A percentile compares a stretch with the other conserved stretches of the same genome.
Conservation (phyloP, 2,113 vertebrate genomes). For the Rutilus rutilus region DNA sequence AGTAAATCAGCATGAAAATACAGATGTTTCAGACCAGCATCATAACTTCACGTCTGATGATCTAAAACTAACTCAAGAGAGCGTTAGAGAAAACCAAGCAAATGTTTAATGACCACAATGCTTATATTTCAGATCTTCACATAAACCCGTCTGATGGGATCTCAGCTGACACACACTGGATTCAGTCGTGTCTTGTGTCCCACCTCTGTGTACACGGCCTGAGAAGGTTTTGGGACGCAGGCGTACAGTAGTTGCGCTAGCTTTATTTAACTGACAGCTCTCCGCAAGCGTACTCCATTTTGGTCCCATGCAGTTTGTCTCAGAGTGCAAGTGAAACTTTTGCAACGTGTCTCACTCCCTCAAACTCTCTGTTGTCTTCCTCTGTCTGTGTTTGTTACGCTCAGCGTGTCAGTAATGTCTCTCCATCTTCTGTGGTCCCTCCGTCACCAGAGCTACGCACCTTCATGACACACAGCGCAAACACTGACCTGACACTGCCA, state of each 20-base stretch:
- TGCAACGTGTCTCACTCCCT: background rate
- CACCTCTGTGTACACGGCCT: background rate
- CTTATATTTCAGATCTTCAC: background rate
- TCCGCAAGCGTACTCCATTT: background rate
- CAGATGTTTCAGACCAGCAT: background rate
- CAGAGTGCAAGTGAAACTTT: conserved; percentile 5
- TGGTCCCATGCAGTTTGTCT: background rate
- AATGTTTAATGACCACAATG: background rate
- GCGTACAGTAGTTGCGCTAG: background rate
- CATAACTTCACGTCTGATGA: background rate
- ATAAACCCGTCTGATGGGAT: background rate
- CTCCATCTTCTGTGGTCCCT: conserved; percentile 18
- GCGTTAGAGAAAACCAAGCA: background rate
- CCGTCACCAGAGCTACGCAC: background rate
- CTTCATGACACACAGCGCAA: conserved; percentile 6
- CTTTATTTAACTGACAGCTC: conserved; percentile 20
- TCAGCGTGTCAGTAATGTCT: conserved; percentile 20
- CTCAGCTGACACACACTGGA: background rate
- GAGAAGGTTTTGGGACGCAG: background rate
- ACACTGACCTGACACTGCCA: conserved; percentile 37
- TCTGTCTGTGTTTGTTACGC: conserved; percentile 36
- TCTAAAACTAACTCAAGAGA: background rate
- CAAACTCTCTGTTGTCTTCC: conserved; percentile 7
- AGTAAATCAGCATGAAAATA: background rate
- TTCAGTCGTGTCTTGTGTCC: background rate